A percentile compares a stretch with the other conserved stretches of the same genome.
Conservation (phyloP, 2,888 invertebrate species). For the Byasa hedistus region DNA sequence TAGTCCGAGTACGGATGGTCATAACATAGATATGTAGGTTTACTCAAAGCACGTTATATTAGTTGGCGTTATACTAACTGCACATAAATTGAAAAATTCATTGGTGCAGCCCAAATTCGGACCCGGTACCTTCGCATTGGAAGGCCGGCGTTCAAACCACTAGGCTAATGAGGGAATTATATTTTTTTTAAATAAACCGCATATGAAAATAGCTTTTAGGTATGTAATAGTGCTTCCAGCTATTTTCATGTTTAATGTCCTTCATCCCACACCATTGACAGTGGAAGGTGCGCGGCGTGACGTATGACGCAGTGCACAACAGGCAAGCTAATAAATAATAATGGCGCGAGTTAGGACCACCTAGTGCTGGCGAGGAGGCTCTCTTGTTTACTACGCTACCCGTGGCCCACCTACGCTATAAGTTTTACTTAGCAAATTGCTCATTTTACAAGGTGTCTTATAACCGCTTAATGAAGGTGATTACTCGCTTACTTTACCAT, state of each 20-base stretch:
- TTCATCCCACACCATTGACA: conserved; percentile 31
- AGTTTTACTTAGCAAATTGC: conserved; percentile 78
- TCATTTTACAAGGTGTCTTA: conserved; percentile 72
- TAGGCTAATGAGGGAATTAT: no score
- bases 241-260: background rate
- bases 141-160: no score
- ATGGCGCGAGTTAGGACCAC: conserved; percentile 75
- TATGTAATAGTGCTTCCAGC: background rate
- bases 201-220: no score
- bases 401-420: conserved; percentile 73
- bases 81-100: no score
- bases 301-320: conserved; percentile 37
- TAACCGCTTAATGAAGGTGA: conserved; percentile 75
- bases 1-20: no score
- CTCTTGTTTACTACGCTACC: conserved; percentile 69
- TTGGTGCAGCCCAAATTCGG: no score
- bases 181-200: no score
- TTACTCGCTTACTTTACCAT: conserved; percentile 30
- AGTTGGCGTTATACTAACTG: no score
- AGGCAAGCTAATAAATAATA: conserved; percentile 73
- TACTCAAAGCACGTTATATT: no score
- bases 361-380: conserved; percentile 75
- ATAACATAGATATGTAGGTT: no score
- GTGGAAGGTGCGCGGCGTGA: conserved; percentile 35
- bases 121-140: no score